These are phyloP conservation scores for Nycticryphes semicollaris DNA, from an alignment of 2,113 vertebrate species.

Conservation along the genomic window DNA sequence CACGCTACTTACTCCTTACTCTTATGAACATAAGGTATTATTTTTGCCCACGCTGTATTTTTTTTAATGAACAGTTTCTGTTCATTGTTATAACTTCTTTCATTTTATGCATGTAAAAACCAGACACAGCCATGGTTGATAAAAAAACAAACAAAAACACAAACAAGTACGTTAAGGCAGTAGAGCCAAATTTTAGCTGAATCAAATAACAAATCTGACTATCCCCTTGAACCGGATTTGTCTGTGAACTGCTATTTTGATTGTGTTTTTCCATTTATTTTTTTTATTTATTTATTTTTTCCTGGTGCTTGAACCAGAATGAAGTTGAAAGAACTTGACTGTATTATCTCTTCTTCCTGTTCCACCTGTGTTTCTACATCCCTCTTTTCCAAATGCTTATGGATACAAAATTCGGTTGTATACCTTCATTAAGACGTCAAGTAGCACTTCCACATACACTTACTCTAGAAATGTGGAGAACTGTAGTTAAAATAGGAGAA, in stretches of 20 bases:
- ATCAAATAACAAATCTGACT: background rate
- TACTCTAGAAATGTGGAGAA: background rate
- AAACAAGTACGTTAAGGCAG: background rate
- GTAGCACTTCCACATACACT: background rate
- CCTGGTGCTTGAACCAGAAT: background rate
- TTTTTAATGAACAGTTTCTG: background rate
- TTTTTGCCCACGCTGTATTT: background rate
- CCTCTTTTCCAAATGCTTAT: background rate
- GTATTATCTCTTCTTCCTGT: background rate
- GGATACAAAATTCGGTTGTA: background rate
- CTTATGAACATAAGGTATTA: background rate
- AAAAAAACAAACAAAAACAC: background rate
- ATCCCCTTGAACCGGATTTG: background rate
- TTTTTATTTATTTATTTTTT: no score
- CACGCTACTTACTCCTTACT: background rate
- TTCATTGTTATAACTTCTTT: background rate
- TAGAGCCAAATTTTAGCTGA: background rate
- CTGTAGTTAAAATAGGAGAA: background rate
- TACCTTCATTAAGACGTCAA: background rate
- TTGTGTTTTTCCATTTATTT: background rate
- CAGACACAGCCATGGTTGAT: background rate
- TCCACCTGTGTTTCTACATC: background rate
- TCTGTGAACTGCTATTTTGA: background rate
- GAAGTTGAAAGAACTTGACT: background rate
- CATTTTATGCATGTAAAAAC: background rate